Conservation (phyloP, 53 echinoderm and acorn worm genomes). For the Temnopleurus reevesii region DNA sequence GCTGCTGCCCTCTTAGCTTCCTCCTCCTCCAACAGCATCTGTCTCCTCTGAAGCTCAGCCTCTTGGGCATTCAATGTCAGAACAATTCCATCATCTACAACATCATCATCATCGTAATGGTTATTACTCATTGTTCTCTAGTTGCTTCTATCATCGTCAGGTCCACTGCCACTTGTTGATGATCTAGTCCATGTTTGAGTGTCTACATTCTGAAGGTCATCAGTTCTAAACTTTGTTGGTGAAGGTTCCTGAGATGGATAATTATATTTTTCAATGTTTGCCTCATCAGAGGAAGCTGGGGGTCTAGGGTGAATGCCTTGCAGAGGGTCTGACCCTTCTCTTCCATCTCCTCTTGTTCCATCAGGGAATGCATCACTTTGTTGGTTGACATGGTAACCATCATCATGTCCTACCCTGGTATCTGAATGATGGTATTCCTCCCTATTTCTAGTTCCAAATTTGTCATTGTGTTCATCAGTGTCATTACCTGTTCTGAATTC, state of each 20-base stretch:
- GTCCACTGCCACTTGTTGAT: not conserved
- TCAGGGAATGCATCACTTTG: not conserved
- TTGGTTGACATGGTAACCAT: conserved; percentile 9
- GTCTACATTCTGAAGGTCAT: not conserved
- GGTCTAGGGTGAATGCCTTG: not conserved
- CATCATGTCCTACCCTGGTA: not conserved
- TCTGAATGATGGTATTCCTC: not conserved
- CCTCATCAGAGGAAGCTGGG: not conserved
- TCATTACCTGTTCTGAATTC: not conserved
- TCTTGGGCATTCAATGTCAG: conserved; percentile 67
- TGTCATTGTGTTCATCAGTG: not conserved
- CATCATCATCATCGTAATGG: conserved; percentile 7
- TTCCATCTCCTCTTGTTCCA: not conserved
- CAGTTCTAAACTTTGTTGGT: not conserved
- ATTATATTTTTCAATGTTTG: not conserved
- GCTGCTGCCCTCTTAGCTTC: conserved; percentile 30
- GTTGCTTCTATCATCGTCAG: not conserved
- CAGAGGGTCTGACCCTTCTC: not conserved
- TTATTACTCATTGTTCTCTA: not conserved
- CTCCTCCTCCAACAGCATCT: conserved; percentile 29
- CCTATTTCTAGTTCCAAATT: not conserved
- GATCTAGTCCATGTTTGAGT: conserved; percentile 4
- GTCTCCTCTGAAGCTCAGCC: conserved; percentile 55
- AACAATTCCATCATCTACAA: conserved; percentile 52
- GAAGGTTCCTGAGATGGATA: not conserved